Percentiles rank a stretch among this genome's conserved stretches.
These are phyloP conservation scores for Lepidurus packardi DNA, from an alignment of 1,140 invertebrate species.

Conservation along the genomic window DNA sequence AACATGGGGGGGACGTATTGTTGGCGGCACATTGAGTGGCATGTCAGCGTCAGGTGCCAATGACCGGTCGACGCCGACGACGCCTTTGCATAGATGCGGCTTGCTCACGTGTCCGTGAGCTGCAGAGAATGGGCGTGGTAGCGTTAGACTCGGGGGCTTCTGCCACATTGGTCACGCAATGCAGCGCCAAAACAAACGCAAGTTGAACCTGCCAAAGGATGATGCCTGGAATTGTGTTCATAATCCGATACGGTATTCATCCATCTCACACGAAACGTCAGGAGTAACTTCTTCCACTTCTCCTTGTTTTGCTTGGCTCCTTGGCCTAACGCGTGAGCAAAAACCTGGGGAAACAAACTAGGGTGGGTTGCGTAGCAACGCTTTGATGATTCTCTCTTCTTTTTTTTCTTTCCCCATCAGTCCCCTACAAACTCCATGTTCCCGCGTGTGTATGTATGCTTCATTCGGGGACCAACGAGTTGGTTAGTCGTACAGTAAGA, in stretches of 20 bases:
- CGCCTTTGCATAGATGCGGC: neutral
- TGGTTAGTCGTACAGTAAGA: neutral
- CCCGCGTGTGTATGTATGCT: neutral
- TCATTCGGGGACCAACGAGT: neutral
- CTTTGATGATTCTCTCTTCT: neutral
- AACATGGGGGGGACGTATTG: neutral
- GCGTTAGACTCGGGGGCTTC: neutral
- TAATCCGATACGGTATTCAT: conserved; percentile 2
- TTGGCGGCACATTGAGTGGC: neutral
- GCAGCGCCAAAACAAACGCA: neutral
- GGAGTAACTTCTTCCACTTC: neutral
- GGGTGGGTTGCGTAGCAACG: conserved; percentile 8
- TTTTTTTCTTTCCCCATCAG: neutral
- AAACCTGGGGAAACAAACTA: neutral
- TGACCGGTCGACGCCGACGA: conserved; percentile 16
- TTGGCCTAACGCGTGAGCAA: neutral
- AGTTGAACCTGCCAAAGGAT: neutral
- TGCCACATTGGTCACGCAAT: conserved; percentile 8
- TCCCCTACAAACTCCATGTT: conserved; percentile 21
- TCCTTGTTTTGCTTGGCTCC: neutral
- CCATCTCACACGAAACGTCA: conserved; percentile 8
- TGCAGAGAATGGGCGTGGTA: conserved; percentile 12
- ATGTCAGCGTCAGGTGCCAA: conserved; percentile 21
- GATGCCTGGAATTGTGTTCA: neutral
- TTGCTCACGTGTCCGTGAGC: neutral